Conservation (phyloP, 1,140 invertebrate genomes). For the Drosophila malerkotliana region DNA sequence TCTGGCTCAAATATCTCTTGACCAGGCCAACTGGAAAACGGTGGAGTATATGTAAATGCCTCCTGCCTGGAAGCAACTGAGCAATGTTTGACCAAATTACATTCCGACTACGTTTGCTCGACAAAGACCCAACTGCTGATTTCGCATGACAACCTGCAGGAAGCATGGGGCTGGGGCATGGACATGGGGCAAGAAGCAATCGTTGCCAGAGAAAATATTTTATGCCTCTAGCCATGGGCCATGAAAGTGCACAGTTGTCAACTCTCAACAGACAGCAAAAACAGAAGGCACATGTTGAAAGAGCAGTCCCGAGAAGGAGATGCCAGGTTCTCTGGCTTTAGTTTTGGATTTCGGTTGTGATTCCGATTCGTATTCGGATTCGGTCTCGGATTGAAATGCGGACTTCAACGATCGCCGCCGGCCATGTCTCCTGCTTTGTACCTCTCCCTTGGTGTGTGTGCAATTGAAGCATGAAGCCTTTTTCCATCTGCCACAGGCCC, state of each 20-base stretch:
- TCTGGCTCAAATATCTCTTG: background rate
- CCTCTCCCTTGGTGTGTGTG: slow-evolving; percentile 23
- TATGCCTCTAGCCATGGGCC: slow-evolving; percentile 61
- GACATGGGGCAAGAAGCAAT: background rate
- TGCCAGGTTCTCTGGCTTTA: background rate
- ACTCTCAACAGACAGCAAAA: slow-evolving; percentile 51
- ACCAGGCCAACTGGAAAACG: slow-evolving; percentile 47
- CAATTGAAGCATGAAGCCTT: slow-evolving; percentile 67
- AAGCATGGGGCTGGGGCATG: slow-evolving; percentile 27
- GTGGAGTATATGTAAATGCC: slow-evolving; percentile 63
- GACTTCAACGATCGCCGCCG: slow-evolving; percentile 67
- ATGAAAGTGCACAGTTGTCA: slow-evolving; percentile 77
- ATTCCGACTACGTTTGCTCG: slow-evolving; percentile 15
- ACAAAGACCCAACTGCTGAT: slow-evolving; percentile 25
- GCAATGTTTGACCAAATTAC: slow-evolving; percentile 58
- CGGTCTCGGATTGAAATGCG: slow-evolving; percentile 25
- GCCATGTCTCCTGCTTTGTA: slow-evolving; percentile 16
- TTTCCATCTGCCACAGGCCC: background rate
- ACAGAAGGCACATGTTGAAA: slow-evolving; percentile 36
- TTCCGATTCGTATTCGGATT: slow-evolving; percentile 6
- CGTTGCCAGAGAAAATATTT: slow-evolving; percentile 47
- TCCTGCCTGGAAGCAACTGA: slow-evolving; percentile 33
- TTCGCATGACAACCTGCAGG: slow-evolving; percentile 73
- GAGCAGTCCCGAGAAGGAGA: slow-evolving; percentile 5
- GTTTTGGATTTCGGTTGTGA: slow-evolving; percentile 11